Conservation (phyloP, 2,113 vertebrate genomes). For the Cacatua alba region DNA sequence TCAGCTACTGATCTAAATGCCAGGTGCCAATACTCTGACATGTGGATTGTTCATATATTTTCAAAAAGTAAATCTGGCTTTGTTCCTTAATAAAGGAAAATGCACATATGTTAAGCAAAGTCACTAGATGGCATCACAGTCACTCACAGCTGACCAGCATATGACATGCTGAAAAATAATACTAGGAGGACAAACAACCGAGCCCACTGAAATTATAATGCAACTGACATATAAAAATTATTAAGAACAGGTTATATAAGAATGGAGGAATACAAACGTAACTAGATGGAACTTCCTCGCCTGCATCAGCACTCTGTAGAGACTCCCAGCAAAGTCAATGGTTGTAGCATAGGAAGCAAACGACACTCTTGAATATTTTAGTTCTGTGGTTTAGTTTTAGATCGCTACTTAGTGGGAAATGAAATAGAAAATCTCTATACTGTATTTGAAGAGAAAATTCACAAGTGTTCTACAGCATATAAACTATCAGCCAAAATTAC, state of each 20-base stretch:
- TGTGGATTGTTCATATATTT: neutral
- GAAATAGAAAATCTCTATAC: neutral
- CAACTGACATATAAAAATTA: neutral
- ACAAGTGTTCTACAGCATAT: neutral
- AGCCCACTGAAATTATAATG: neutral
- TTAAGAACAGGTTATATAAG: neutral
- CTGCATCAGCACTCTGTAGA: neutral
- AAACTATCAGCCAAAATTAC: neutral
- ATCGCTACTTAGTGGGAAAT: neutral
- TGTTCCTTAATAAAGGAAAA: neutral
- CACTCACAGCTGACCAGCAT: neutral
- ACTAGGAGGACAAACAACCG: neutral
- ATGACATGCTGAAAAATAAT: neutral
- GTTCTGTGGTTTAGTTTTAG: neutral
- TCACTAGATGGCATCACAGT: neutral
- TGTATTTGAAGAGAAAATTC: neutral
- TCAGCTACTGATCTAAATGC: neutral
- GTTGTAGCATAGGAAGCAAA: neutral
- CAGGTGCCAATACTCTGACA: neutral
- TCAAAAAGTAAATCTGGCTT: neutral
- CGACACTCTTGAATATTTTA: neutral
- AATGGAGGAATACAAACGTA: neutral
- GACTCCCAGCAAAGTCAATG: neutral
- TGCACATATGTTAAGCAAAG: neutral
- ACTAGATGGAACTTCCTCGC: neutral